Evolutionary conservation across 2,888 invertebrate genomes (phyloP).

Genomic region (Lepeophtheirus nordmannii): DNA sequence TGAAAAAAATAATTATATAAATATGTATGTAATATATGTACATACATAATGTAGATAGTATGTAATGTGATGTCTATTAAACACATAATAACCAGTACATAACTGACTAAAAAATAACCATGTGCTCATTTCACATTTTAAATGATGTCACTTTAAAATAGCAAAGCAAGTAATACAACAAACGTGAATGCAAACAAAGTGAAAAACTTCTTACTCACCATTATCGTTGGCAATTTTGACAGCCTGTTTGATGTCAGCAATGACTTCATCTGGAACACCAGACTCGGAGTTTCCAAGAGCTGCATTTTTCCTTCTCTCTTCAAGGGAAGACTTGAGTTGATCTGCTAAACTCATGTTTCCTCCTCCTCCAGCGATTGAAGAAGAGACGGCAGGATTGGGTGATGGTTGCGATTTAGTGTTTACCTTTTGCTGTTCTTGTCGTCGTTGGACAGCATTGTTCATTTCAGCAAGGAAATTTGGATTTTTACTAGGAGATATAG

Average conservation of each 20-base stretch:
- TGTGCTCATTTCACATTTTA: too few relatives aligned
- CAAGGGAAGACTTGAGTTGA: slow-evolving; percentile 12
- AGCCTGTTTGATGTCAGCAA: slow-evolving; percentile 72
- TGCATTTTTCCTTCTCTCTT: slow-evolving; percentile 14
- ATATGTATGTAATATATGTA: too few relatives aligned
- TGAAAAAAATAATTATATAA: too few relatives aligned
- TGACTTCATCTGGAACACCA: slow-evolving; percentile 60
- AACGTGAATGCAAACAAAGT: too few relatives aligned
- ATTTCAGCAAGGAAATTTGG: slow-evolving; percentile 10
- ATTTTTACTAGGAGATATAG: not conserved
- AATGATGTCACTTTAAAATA: too few relatives aligned
- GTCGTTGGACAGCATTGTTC: not conserved
- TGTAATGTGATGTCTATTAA: too few relatives aligned
- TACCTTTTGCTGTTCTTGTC: not conserved
- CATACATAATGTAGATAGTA: too few relatives aligned
- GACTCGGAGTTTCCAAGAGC: slow-evolving; percentile 38
- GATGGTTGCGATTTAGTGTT: not conserved
- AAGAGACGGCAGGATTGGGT: not conserved
- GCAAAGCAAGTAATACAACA: too few relatives aligned
- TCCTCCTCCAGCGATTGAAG: not conserved
- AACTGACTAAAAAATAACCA: too few relatives aligned
- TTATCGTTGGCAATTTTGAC: slow-evolving; percentile 73
- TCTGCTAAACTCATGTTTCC: slow-evolving; percentile 11
- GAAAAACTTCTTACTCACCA: slow-evolving; percentile 41
- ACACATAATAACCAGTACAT: too few relatives aligned